Evolutionary conservation across 2,888 invertebrate species (phyloP), one percentile per base, ranked within the genome.

Genomic region (Loripinus fragilis): DNA sequence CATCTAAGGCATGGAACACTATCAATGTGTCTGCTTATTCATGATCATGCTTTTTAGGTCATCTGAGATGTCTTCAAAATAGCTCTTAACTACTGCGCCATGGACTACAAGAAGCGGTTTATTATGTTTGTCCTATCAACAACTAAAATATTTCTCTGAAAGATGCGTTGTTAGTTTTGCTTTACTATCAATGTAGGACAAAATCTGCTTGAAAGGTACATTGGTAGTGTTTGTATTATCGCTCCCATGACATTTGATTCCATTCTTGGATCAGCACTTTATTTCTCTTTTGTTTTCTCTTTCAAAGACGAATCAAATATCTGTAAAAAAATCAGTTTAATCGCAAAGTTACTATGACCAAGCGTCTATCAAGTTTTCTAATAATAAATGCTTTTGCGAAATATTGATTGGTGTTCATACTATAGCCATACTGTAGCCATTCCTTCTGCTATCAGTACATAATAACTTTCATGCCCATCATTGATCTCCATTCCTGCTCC

Each of bases 211-310:
- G 8, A 64, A 15, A 2, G 64, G 33, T 3, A 64, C 17, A 64
- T 64, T 64, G 25, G 66, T 28, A 42, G 41, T 66, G 41, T n/a
- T 42, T 66, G 66, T 66, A 23, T n/a, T 66, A 42, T 38, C 66
- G 28, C 42, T 42, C 15, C 38, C 66, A 15, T 28, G 66, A 28
- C 23, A 66, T 20, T 66, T 66, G 2, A 66, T 66, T 42, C 23
- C 42, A 2, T 66, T 42, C n/a, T n/a, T n/a, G n/a, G n/a, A 2
- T 41, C 66, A 66, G 41, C 66, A 2, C 41, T 66, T 23, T 41
- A 28, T 41, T 38, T 66, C 17, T 66, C 66, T 42, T 41, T 38
- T 2, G 42, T 42, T 41, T 66, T 66, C 42, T 66, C 41, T 28
- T 66, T 66, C 66, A 66, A 42, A 25, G 66, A 41, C 23, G 25